Conservation (phyloP, 2,113 vertebrate genomes). For the Cyanoliseus patagonus region DNA sequence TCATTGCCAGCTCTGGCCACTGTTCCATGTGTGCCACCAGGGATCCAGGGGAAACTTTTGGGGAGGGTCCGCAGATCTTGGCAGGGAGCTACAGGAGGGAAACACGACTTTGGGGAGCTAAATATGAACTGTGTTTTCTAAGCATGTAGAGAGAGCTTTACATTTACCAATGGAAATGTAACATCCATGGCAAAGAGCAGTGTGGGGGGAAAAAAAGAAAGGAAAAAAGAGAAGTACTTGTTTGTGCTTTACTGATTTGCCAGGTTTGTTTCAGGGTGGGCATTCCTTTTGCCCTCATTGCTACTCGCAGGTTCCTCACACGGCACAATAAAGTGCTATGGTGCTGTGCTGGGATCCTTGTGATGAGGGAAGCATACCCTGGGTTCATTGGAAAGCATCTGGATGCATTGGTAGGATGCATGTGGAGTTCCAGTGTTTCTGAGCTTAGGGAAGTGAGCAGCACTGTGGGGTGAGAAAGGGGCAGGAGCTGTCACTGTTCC, state of each 20-base stretch:
- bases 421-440: too few relatives aligned
- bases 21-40: background rate
- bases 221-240: background rate
- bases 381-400: background rate
- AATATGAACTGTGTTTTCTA: slow-evolving; percentile 46
- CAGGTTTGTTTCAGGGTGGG: background rate
- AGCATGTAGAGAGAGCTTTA: background rate
- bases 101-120: background rate
- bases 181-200: background rate
- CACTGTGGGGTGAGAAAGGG: background rate
- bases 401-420: accelerated
- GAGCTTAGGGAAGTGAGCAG: background rate
- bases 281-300: accelerated
- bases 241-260: background rate
- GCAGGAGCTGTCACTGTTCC: too few relatives aligned
- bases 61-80: slow-evolving; percentile 49
- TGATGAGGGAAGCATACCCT: background rate
- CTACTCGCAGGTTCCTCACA: accelerated
- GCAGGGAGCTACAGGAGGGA: slow-evolving; percentile 9
- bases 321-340: accelerated
- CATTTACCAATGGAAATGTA: background rate
- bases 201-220: too few relatives aligned
- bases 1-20: background rate
- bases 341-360: background rate
- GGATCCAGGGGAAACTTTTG: slow-evolving; percentile 50